These are phyloP conservation scores for Cyphotilapia sp. DNA, from an alignment of 2,113 vertebrate species.

Conservation along the genomic window DNA sequence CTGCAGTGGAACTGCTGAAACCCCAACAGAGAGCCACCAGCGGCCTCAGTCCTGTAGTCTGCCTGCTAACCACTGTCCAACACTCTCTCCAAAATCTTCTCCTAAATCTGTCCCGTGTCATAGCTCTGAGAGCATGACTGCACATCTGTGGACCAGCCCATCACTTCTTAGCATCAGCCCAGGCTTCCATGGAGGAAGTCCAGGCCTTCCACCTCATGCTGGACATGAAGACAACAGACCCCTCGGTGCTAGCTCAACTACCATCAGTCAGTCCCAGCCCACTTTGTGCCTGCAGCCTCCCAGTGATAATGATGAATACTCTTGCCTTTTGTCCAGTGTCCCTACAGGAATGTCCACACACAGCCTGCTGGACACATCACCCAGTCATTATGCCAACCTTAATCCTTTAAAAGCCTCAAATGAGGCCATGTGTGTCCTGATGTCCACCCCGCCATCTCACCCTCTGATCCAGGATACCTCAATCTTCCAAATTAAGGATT, in stretches of 20 bases:
- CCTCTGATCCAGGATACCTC: constrained; percentile 27
- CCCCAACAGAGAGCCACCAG: constrained; percentile 31
- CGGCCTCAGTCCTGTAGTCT: constrained; percentile 13
- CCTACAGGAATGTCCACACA: constrained; percentile 46
- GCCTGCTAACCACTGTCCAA: background rate
- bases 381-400: constrained; percentile 24
- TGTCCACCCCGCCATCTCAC: background rate
- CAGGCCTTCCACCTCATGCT: background rate
- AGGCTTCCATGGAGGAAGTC: constrained; percentile 7
- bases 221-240: constrained; percentile 13
- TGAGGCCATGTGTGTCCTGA: constrained; percentile 3
- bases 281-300: constrained; percentile 59
- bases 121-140: constrained; percentile 2
- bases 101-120: background rate
- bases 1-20: constrained; percentile 40
- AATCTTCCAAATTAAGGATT: constrained; percentile 35
- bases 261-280: constrained; percentile 66
- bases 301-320: constrained; percentile 24
- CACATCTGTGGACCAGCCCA: constrained; percentile 25
- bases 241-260: constrained; percentile 8
- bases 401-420: background rate
- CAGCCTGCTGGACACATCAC: constrained; percentile 34
- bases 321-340: constrained; percentile 45
- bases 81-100: constrained; percentile 11
- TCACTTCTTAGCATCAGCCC: constrained; percentile 26